Evolutionary conservation across 2,113 vertebrate genomes (phyloP).

Genomic region (Alces alces): DNA sequence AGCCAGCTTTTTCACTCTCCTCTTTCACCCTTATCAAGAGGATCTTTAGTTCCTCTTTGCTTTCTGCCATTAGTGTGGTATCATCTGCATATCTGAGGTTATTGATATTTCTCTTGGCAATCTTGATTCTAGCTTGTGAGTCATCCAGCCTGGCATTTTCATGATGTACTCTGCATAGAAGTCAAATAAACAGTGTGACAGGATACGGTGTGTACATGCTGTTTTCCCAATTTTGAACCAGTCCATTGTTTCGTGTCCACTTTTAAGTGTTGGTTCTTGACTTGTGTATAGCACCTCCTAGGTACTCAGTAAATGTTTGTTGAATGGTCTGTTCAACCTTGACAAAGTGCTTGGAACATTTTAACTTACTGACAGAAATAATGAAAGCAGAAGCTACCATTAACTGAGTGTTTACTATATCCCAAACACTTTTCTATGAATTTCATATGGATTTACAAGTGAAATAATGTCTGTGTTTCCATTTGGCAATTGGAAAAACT

Average conservation of each 20-base stretch:
- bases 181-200: neutral
- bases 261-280: neutral
- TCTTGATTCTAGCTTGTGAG: neutral
- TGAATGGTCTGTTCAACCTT: neutral
- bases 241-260: neutral
- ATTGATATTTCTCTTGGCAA: neutral
- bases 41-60: neutral
- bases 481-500: neutral
- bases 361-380: neutral
- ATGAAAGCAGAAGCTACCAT: neutral
- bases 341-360: neutral
- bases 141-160: neutral
- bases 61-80: neutral
- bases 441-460: neutral
- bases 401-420: neutral
- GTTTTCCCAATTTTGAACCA: neutral
- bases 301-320: neutral
- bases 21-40: neutral
- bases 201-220: neutral
- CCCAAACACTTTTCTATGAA: neutral
- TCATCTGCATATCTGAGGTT: neutral
- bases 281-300: neutral
- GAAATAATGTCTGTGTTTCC: neutral
- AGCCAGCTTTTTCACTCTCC: neutral
- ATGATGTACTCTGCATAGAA: neutral